Conservation (phyloP, 2,797 vertebrate genomes). For the Rhinatrema bivittatum region DNA sequence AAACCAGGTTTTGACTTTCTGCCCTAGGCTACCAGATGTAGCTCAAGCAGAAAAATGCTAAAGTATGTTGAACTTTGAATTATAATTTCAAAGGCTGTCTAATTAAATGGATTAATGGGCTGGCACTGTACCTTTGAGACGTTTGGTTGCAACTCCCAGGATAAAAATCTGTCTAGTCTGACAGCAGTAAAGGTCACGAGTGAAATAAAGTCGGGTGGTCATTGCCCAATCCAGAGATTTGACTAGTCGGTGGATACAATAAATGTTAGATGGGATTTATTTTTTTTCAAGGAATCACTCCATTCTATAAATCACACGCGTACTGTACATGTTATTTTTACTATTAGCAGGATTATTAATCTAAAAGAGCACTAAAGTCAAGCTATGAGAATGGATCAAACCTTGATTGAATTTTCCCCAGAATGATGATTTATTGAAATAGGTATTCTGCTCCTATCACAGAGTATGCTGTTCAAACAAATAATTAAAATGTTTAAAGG, state of each 20-base stretch:
- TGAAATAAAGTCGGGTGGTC: constrained; percentile 45
- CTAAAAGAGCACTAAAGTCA: too few species aligned
- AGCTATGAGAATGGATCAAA: too few species aligned
- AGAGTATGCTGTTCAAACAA: too few species aligned
- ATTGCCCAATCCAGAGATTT: constrained; percentile 32
- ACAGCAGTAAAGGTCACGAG: constrained; percentile 61
- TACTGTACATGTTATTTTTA: too few species aligned
- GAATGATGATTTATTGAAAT: too few species aligned
- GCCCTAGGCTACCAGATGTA: constrained; percentile 57
- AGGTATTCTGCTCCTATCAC: too few species aligned
- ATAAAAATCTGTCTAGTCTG: constrained; percentile 60
- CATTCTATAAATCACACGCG: too few species aligned
- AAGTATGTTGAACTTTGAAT: constrained; percentile 66
- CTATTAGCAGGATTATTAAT: too few species aligned
- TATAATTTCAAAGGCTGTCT: constrained; percentile 61
- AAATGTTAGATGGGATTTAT: constrained; percentile 19
- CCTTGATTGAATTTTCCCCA: too few species aligned
- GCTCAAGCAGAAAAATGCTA: constrained; percentile 55
- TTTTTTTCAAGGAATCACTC: too few species aligned
- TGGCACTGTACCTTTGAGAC: constrained; percentile 53
- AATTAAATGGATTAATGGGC: constrained; percentile 56
- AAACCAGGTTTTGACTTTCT: constrained; percentile 59
- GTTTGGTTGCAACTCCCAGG: constrained; percentile 44
- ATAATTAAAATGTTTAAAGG: too few species aligned
- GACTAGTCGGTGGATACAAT: constrained; percentile 39